These are phyloP conservation scores for Oplegnathus fasciatus DNA, from an alignment of 2,113 vertebrate species.

Conservation along the genomic window DNA sequence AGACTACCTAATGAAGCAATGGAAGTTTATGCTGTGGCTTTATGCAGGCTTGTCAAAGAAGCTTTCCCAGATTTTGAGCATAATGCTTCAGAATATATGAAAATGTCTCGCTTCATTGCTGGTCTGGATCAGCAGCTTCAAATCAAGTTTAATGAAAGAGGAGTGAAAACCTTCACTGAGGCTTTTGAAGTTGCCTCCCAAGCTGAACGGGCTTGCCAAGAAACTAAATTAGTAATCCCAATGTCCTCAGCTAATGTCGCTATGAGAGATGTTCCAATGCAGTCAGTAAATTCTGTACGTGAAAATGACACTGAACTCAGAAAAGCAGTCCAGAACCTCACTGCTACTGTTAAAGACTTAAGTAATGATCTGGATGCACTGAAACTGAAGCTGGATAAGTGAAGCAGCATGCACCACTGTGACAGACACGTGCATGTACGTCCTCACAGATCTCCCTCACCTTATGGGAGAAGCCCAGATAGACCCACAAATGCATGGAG, in stretches of 20 bases:
- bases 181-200: background rate
- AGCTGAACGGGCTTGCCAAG: background rate
- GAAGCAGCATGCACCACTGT: background rate
- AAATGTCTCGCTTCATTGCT: background rate
- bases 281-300: background rate
- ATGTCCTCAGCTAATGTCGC: background rate
- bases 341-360: background rate
- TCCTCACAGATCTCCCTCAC: background rate
- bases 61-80: conserved; percentile 1
- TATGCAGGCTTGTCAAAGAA: background rate
- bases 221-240: background rate
- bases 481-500: background rate
- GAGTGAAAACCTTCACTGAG: background rate
- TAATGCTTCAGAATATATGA: background rate
- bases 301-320: background rate
- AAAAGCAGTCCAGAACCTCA: background rate
- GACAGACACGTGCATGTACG: background rate
- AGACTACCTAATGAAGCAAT: conserved; percentile 3
- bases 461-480: background rate
- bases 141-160: background rate
- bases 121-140: conserved; percentile 5
- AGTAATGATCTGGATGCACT: background rate
- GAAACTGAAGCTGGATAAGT: background rate
- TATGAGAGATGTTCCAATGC: background rate
- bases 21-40: conserved; percentile 4